phyloP scores from a whole-genome alignment of 2,113 vertebrate species.

The Dunckerocampus dactyliophorus region DNA sequence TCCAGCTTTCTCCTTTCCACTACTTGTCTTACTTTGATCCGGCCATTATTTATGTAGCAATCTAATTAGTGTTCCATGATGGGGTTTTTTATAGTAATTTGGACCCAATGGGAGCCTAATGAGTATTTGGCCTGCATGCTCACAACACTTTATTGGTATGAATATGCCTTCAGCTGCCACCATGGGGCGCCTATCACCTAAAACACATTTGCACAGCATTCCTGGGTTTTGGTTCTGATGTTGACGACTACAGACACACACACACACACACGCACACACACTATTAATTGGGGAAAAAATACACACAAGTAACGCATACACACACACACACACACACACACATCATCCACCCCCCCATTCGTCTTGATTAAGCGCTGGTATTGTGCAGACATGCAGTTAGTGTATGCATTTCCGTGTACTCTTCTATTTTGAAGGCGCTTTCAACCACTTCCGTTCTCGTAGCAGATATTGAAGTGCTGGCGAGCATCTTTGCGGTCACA shows the following conservation, averaged over 20 bases:
- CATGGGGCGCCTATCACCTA: slow-evolving; percentile 26
- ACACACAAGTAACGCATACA: neutral
- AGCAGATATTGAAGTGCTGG: slow-evolving; percentile 21
- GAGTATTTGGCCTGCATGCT: neutral
- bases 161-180: slow-evolving; percentile 12
- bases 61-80: neutral
- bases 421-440: slow-evolving; percentile 46
- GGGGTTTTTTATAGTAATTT: slow-evolving; percentile 4
- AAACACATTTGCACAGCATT: too few species aligned
- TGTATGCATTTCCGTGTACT: neutral
- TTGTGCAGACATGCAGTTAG: too few species aligned
- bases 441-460: neutral
- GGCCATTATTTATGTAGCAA: too few species aligned
- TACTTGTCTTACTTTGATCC: too few species aligned
- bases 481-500: slow-evolving; percentile 33
- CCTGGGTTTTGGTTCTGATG: too few species aligned
- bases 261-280: too few species aligned
- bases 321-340: neutral
- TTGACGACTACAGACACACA: too few species aligned
- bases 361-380: too few species aligned
- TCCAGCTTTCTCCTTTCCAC: too few species aligned
- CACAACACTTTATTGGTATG: too few species aligned
- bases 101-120: neutral
- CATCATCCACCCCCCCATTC: neutral
- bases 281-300: too few species aligned